Evolutionary conservation across 2,797 vertebrate species (phyloP).

Genomic region (Phrynocephalus vlangalii): DNA sequence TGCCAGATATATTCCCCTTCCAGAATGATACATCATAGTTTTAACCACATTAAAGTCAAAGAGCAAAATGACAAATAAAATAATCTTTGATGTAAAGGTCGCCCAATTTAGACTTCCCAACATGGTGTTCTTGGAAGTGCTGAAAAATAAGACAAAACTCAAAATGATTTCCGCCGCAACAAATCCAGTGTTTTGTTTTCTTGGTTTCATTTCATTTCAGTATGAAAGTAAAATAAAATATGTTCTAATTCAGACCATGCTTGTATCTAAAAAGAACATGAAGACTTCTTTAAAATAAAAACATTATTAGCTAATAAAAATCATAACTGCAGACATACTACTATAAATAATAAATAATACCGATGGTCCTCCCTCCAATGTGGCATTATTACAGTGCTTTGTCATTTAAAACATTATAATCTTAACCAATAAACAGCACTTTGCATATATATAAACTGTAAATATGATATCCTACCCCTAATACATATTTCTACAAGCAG

Average conservation of each 20-base stretch:
- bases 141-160: background rate
- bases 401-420: no score
- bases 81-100: background rate
- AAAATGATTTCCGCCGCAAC: background rate
- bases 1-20: conserved; percentile 40
- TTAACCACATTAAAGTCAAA: background rate
- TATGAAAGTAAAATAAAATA: background rate
- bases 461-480: no score
- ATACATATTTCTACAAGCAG: no score
- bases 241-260: background rate
- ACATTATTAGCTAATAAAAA: no score
- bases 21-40: background rate
- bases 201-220: background rate
- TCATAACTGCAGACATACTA: no score
- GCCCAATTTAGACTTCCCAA: background rate
- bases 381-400: no score
- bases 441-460: no score
- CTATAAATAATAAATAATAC: no score
- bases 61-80: background rate
- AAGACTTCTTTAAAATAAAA: no score
- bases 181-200: background rate
- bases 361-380: no score
- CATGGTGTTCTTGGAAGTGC: background rate
- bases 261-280: background rate
- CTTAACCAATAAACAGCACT: no score